Conservation (phyloP, 2,113 vertebrate species). For the Paraplagusia blochii region DNA sequence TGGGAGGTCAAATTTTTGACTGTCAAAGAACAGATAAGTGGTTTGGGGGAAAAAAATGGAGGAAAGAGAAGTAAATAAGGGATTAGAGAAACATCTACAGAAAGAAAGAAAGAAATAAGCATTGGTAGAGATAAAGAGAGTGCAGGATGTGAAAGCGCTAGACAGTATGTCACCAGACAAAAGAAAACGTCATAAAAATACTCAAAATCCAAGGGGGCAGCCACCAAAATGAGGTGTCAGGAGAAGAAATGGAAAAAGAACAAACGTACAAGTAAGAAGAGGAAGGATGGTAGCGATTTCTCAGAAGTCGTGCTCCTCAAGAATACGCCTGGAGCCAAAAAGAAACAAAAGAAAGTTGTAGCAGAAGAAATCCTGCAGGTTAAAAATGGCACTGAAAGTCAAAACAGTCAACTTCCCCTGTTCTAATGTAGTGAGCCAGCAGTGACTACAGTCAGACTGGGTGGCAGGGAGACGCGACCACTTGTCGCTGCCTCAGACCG, state of each 20-base stretch:
- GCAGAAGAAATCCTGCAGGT: constrained; percentile 30
- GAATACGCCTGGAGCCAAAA: not conserved
- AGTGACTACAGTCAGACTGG: constrained; percentile 72
- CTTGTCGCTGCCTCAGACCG: constrained; percentile 78
- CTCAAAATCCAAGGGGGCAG: not conserved
- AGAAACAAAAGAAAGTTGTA: not conserved
- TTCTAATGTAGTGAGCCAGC: constrained; percentile 59
- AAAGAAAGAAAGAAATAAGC: constrained; percentile 29
- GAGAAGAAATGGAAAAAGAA: constrained; percentile 19
- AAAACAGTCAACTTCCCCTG: constrained; percentile 77
- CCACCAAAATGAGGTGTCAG: not conserved
- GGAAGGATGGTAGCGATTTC: constrained; percentile 8
- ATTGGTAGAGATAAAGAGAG: constrained; percentile 36
- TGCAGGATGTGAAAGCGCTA: constrained; percentile 19
- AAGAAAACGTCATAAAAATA: constrained; percentile 7
- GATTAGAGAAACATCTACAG: constrained; percentile 29
- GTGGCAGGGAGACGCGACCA: constrained; percentile 81
- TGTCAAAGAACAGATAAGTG: constrained; percentile 63
- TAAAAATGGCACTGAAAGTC: constrained; percentile 73
- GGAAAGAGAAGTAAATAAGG: constrained; percentile 41
- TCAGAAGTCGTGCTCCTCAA: constrained; percentile 23
- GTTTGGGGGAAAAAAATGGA: constrained; percentile 43
- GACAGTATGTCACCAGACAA: constrained; percentile 3
- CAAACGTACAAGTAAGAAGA: constrained; percentile 20
- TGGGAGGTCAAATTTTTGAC: constrained; percentile 52